Evolutionary conservation across 2,888 invertebrate genomes (phyloP).

Genomic region (Molorchus minor): DNA sequence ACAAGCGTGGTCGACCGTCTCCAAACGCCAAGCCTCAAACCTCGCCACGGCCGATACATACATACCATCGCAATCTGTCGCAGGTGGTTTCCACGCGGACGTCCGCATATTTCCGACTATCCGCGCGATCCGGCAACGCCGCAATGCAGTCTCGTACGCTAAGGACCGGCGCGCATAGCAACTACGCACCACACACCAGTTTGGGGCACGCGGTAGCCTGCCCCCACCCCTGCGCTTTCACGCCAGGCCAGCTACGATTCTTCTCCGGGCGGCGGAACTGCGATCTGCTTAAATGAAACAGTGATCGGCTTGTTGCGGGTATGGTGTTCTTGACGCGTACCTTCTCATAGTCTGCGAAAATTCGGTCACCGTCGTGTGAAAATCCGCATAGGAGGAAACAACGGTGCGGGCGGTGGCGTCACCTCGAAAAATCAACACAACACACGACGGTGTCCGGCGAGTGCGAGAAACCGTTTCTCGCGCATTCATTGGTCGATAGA

Average conservation of each 20-base stretch:
- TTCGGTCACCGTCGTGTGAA: conserved; percentile 37
- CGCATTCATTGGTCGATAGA: conserved; percentile 55
- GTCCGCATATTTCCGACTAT: conserved; percentile 3
- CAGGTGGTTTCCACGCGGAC: conserved; percentile 34
- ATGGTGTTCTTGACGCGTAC: conserved; percentile 18
- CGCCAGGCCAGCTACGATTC: conserved; percentile 27
- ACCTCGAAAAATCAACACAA: conserved; percentile 38
- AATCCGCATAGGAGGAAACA: conserved; percentile 19
- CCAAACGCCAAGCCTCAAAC: neutral
- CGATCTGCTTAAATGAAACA: conserved; percentile 19
- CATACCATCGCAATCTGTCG: conserved; percentile 4
- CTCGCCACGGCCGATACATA: neutral
- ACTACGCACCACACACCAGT: conserved; percentile 54
- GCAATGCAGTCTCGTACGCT: conserved; percentile 35
- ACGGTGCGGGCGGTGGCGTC: conserved; percentile 27
- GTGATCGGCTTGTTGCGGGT: conserved; percentile 24
- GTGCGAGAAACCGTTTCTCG: conserved; percentile 41
- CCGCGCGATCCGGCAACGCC: conserved; percentile 39
- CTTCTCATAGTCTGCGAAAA: conserved; percentile 12
- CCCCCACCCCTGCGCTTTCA: conserved; percentile 37
- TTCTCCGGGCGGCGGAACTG: conserved; percentile 27
- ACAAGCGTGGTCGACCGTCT: too few species aligned
- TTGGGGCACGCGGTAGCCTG: conserved; percentile 53
- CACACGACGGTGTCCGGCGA: conserved; percentile 36
- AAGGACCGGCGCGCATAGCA: conserved; percentile 43